Base-by-base conservation (phyloP, 2,797 vertebrate species). In the Limosa lapponica region DNA sequence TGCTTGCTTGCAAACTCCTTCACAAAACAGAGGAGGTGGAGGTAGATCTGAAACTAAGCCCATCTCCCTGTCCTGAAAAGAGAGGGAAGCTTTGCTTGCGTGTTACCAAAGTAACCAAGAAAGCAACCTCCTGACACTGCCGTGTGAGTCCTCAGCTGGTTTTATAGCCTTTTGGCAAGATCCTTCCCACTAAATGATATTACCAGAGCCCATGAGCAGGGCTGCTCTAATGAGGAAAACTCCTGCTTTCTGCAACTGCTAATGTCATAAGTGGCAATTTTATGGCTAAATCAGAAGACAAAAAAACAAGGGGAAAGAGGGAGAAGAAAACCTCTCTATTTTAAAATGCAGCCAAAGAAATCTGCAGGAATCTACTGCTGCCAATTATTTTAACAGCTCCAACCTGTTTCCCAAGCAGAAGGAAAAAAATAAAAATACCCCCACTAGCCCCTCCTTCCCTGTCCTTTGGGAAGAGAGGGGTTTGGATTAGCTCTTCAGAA, bases 401-500 rank as follows among this genome's bases (percentile, higher is more conserved):
- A 97, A 97, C 90, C 93, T 97, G 82, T 95, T 95, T 95, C 90
- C 66, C 72, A 67, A 96, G 77, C 74, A 94, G 73, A 88, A 95
- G 43, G 51, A 44, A 69, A 95, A 90, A 91, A 96, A 95, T 81
- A 84, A 93, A 97, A 86, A 74, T 71, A 57, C 36, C 43, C 64
- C 80, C 43, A 89, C 58, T 74, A 94, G 59, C 83, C 74, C 90
- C 90, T 79, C 87, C 87, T 92, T 90, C 88, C 25, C 57, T 58
- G 67, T 94, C 92, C 93, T 96, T 87, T 81, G 91, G 95, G 89
- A 94, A 87, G 54, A 94, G 73, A 85, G 67, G 66, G 73, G 87
- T 96, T 97, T 96, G 97, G 97, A 97, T 97, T 97, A 97, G 93
- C 87, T 97, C 93, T 96, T 97, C 91, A 95, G 86, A 97, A 95